phyloP scores from a whole-genome alignment of 1,140 invertebrate species.

The Telenomus remus region DNA sequence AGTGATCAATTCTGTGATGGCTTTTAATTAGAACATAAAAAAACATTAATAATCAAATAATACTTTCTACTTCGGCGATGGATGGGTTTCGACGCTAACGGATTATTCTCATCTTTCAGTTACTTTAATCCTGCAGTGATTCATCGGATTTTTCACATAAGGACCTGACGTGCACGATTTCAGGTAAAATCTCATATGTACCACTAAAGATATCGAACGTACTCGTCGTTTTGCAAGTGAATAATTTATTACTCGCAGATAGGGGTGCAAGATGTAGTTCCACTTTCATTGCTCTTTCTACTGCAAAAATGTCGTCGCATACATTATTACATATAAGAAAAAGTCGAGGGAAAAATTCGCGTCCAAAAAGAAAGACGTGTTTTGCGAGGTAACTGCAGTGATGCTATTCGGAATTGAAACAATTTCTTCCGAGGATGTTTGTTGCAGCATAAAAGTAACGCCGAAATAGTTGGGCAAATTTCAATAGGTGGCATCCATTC shows the following conservation, averaged over 20 bases:
- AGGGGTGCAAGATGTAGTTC: not conserved
- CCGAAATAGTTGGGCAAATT: constrained; percentile 26
- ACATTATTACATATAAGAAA: no score
- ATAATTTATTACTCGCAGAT: constrained; percentile 12
- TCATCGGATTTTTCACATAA: constrained; percentile 48
- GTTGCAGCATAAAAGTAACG: no score
- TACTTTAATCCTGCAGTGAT: constrained; percentile 59
- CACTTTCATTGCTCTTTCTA: not conserved
- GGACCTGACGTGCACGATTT: constrained; percentile 35
- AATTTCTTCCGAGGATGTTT: no score
- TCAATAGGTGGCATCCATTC: constrained; percentile 37
- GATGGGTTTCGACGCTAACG: constrained; percentile 34
- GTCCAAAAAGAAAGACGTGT: no score
- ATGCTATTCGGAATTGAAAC: no score
- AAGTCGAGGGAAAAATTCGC: no score
- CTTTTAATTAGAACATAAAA: no score
- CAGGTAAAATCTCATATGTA: constrained; percentile 22
- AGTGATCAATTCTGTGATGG: no score
- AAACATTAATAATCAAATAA: no score
- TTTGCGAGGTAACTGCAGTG: no score
- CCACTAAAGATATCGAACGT: constrained; percentile 22
- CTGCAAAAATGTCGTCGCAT: no score
- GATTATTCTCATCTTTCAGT: constrained; percentile 54
- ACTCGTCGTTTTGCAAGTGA: constrained; percentile 22
- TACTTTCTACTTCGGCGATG: constrained; percentile 14